Evolutionary conservation across 2,888 invertebrate genomes (phyloP).

Genomic region (Brenthis hecate): DNA sequence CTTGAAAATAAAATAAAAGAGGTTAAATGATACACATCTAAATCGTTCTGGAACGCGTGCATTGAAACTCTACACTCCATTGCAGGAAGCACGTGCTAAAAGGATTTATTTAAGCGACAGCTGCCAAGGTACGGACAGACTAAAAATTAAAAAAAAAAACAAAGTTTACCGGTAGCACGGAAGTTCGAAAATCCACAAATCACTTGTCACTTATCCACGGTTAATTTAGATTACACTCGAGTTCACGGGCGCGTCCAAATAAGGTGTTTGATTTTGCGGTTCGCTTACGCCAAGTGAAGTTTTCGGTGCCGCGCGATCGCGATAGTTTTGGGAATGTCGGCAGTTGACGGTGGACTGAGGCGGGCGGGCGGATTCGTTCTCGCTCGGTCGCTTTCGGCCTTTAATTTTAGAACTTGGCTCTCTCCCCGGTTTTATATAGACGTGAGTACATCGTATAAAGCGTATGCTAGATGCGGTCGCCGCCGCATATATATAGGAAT

Average conservation of each 20-base stretch:
- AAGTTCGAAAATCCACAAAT: slow-evolving; percentile 66
- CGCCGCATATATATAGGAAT: slow-evolving; percentile 78
- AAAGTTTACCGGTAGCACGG: slow-evolving; percentile 69
- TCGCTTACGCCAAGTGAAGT: slow-evolving; percentile 59
- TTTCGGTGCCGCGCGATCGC: slow-evolving; percentile 64
- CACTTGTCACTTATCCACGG: slow-evolving; percentile 72
- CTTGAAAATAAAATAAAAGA: slow-evolving; percentile 47
- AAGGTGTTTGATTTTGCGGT: slow-evolving; percentile 53
- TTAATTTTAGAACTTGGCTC: slow-evolving; percentile 86
- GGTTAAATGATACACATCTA: slow-evolving; percentile 56
- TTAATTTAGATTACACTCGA: slow-evolving; percentile 60
- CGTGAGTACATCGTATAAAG: slow-evolving; percentile 82
- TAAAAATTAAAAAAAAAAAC: slow-evolving; percentile 48
- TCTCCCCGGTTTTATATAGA: slow-evolving; percentile 83
- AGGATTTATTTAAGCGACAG: slow-evolving; percentile 48
- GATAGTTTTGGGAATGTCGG: slow-evolving; percentile 71
- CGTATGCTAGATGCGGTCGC: slow-evolving; percentile 79
- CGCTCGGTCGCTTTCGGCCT: slow-evolving; percentile 74
- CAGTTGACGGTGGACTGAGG: slow-evolving; percentile 78
- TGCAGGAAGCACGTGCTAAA: slow-evolving; percentile 67
- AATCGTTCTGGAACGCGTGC: slow-evolving; percentile 68
- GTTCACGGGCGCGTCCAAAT: slow-evolving; percentile 63
- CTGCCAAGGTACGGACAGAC: slow-evolving; percentile 44
- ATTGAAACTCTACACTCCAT: slow-evolving; percentile 74
- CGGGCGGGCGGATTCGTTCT: slow-evolving; percentile 75